phyloP scores from a whole-genome alignment of 2,113 vertebrate species.

The Upupa epops region DNA sequence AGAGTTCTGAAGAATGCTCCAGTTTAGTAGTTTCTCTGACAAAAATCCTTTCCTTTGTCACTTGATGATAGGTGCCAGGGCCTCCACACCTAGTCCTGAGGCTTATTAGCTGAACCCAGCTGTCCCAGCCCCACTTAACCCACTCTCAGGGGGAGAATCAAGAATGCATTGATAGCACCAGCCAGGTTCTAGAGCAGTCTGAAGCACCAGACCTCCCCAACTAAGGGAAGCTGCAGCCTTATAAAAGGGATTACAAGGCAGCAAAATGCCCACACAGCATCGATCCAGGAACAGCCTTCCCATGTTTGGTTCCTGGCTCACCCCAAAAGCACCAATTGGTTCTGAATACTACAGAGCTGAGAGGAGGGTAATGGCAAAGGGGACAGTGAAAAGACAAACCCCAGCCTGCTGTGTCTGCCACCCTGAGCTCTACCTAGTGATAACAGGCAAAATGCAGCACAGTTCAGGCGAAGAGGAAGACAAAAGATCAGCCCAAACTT shows the following conservation, averaged over 20 bases:
- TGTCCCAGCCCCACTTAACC: rapidly evolving
- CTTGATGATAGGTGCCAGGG: background rate
- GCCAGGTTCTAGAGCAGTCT: background rate
- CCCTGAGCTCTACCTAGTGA: rapidly evolving
- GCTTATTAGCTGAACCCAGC: background rate
- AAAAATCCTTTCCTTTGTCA: background rate
- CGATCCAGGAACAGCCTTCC: background rate
- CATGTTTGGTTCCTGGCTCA: background rate
- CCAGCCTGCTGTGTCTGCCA: background rate
- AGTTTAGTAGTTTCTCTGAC: background rate
- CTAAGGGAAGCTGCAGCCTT: background rate
- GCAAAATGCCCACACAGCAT: rapidly evolving
- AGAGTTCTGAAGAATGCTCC: background rate
- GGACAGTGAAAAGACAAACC: background rate
- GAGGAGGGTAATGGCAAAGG: background rate
- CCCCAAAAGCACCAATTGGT: rapidly evolving
- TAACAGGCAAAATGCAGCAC: background rate
- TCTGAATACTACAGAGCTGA: background rate
- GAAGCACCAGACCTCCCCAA: background rate
- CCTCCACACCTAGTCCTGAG: background rate
- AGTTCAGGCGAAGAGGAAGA: background rate
- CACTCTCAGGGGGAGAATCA: rapidly evolving
- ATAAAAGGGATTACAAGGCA: background rate
- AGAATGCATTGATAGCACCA: background rate
- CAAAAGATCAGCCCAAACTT: background rate